A percentile compares a stretch with the other conserved stretches of the same genome.
Conservation (phyloP, 2,113 vertebrate species). For the Mesitornis unicolor region DNA sequence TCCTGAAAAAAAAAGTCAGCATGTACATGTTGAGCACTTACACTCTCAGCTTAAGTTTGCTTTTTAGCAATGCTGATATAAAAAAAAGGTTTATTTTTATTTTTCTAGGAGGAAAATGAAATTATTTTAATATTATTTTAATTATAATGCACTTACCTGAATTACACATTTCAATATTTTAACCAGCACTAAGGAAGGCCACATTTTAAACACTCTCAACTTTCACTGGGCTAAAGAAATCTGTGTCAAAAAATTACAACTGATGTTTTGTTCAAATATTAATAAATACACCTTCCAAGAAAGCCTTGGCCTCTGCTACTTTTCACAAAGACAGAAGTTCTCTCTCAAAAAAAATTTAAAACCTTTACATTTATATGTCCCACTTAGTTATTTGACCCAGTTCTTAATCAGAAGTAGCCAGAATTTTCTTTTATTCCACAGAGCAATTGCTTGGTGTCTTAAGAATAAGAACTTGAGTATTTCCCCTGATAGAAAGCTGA, state of each 20-base stretch:
- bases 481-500: slow-evolving; percentile 29
- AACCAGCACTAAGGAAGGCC: not conserved
- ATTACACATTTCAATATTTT: not conserved
- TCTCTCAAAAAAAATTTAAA: not conserved
- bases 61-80: not conserved
- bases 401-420: slow-evolving; percentile 47
- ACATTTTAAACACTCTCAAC: not conserved
- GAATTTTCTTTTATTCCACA: slow-evolving; percentile 27
- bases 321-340: not conserved
- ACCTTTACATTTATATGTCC: slow-evolving; percentile 1
- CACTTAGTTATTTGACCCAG: slow-evolving; percentile 60
- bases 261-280: not conserved
- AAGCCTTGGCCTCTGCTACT: not conserved
- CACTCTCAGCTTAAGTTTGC: not conserved
- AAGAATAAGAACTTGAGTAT: not conserved
- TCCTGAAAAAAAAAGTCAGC: not conserved
- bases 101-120: not conserved
- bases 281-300: not conserved
- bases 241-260: not conserved
- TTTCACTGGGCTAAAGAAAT: not conserved
- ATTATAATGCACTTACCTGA: not conserved
- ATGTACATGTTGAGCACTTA: not conserved
- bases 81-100: not conserved
- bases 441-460: not conserved
- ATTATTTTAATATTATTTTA: not conserved